Percentiles rank a stretch among this genome's conserved stretches.
phyloP scores from a whole-genome alignment of 2,113 vertebrate species.

The Nycticryphes semicollaris region DNA sequence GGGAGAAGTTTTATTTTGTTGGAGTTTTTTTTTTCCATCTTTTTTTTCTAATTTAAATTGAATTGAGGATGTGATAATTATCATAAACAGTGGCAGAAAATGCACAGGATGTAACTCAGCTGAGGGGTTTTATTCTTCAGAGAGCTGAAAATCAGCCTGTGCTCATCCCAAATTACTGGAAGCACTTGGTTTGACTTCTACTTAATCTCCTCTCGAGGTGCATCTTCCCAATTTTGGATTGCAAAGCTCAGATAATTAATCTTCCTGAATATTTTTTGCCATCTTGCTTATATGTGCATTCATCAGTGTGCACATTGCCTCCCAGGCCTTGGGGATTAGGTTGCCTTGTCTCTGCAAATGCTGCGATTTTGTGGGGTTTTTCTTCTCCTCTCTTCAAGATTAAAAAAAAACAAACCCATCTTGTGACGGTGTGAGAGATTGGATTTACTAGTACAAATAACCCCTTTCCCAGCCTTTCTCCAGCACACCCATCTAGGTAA shows the following conservation, averaged over 20 bases:
- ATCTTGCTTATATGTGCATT: not conserved
- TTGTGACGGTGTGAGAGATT: not conserved
- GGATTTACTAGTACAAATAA: not conserved
- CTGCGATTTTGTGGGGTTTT: not conserved
- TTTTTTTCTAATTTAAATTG: not conserved
- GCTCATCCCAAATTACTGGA: not conserved
- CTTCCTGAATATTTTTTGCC: not conserved
- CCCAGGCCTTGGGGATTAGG: fast-evolving
- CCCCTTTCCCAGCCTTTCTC: not conserved
- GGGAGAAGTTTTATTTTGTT: not conserved
- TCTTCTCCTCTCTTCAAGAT: not conserved
- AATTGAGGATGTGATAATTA: not conserved
- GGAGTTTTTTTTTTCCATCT: not conserved
- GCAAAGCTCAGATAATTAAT: not conserved
- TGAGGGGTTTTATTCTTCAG: not conserved
- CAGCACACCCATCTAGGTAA: not conserved
- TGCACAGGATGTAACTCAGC: fast-evolving
- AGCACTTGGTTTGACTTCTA: not conserved
- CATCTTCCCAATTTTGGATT: not conserved
- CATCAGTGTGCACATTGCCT: not conserved
- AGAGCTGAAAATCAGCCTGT: not conserved
- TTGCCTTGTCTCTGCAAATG: not conserved
- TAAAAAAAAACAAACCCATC: not conserved
- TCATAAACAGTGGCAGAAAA: conserved; percentile 2
- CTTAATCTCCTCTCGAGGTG: not conserved